phyloP scores from a whole-genome alignment of 2,797 vertebrate genomes.

The Myripristis jacobus region DNA sequence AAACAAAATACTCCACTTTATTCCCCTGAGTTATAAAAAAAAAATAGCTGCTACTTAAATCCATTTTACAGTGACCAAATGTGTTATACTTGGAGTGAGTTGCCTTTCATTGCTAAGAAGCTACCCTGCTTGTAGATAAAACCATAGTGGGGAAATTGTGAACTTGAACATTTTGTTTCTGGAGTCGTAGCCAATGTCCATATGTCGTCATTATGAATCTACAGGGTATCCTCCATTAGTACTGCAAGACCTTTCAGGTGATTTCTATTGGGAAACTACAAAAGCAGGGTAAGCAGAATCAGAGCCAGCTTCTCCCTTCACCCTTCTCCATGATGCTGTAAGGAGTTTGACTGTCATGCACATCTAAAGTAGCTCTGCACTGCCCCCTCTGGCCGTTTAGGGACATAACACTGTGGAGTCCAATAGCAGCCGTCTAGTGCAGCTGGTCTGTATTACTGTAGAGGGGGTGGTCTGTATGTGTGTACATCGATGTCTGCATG shows the following conservation, averaged over 20 bases:
- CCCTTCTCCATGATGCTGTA: conserved; percentile 5
- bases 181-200: too few relatives aligned
- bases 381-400: conserved; percentile 45
- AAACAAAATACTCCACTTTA: not conserved
- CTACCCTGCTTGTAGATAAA: too few relatives aligned
- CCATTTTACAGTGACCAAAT: not conserved
- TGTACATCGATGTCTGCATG: not conserved
- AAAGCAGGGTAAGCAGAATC: not conserved
- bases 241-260: too few relatives aligned
- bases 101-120: too few relatives aligned
- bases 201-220: too few relatives aligned
- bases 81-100: not conserved
- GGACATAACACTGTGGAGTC: not conserved
- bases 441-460: conserved; percentile 38
- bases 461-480: conserved; percentile 3
- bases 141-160: too few relatives aligned
- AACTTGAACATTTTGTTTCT: too few relatives aligned
- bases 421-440: not conserved
- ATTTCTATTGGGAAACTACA: not conserved
- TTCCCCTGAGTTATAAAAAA: not conserved
- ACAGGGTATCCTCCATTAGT: too few relatives aligned
- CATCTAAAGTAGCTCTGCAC: conserved; percentile 26
- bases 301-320: not conserved
- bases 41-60: not conserved
- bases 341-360: not conserved